phyloP scores from a whole-genome alignment of 2,797 vertebrate species.

The Lepidocolaptes lacrymiger region DNA sequence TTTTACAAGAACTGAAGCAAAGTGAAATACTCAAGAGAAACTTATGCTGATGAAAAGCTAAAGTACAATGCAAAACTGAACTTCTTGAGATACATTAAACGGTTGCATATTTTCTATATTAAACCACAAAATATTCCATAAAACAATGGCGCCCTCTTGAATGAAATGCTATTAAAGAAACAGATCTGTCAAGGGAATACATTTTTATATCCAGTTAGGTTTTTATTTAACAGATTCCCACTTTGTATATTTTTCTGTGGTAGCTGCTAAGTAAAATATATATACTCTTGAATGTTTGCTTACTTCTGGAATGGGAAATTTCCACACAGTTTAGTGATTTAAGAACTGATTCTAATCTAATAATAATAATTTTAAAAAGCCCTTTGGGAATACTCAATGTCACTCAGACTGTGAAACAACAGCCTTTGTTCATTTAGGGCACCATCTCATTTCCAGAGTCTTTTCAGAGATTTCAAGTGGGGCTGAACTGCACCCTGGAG shows the following conservation, averaged over 20 bases:
- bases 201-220: constrained; percentile 45
- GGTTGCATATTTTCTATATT: background rate
- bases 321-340: constrained; percentile 60
- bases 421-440: constrained; percentile 47
- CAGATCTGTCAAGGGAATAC: constrained; percentile 27
- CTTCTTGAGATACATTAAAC: background rate
- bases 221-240: constrained; percentile 58
- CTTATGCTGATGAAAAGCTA: background rate
- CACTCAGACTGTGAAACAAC: constrained; percentile 32
- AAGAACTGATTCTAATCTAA: constrained; percentile 59
- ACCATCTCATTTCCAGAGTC: background rate
- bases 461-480: background rate
- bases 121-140: constrained; percentile 29
- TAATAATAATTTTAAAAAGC: background rate
- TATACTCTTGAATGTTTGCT: constrained; percentile 62
- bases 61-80: constrained; percentile 3
- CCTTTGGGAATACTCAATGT: constrained; percentile 22
- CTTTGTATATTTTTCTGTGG: constrained; percentile 68
- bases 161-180: constrained; percentile 45
- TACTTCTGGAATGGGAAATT: constrained; percentile 66
- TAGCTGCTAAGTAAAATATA: constrained; percentile 68
- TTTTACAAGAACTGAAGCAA: background rate
- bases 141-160: constrained; percentile 58
- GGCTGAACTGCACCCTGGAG: background rate
- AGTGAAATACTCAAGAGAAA: background rate